phyloP scores from a whole-genome alignment of 1,140 invertebrate genomes.

The Scaptomyza montana region DNA sequence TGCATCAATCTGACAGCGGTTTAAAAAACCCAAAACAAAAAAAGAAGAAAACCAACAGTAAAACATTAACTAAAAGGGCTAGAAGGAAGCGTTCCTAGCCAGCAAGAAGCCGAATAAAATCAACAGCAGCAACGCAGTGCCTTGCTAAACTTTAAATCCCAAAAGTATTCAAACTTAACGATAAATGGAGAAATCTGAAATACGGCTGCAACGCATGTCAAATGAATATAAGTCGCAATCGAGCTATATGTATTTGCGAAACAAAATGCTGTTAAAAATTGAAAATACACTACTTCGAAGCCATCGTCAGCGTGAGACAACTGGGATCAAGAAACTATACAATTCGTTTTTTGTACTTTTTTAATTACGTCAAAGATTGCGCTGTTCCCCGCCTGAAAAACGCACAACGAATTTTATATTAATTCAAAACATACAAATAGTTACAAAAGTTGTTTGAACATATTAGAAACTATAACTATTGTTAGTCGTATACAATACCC shows the following conservation, averaged over 20 bases:
- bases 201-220: constrained; percentile 72
- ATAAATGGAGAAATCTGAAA: constrained; percentile 83
- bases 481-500: constrained; percentile 63
- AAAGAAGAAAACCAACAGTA: not conserved
- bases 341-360: constrained; percentile 93
- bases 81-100: not conserved
- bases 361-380: constrained; percentile 85
- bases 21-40: constrained; percentile 38
- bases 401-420: constrained; percentile 66
- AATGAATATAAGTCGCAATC: constrained; percentile 81
- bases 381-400: constrained; percentile 33
- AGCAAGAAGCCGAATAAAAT: not conserved
- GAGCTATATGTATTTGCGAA: constrained; percentile 81
- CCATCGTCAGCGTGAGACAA: constrained; percentile 91
- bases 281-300: constrained; percentile 90
- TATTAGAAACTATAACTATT: constrained; percentile 71
- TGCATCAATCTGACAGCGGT: constrained; percentile 69
- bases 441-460: constrained; percentile 49
- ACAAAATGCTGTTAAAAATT: constrained; percentile 87
- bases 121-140: not conserved
- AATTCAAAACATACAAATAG: constrained; percentile 50
- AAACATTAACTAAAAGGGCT: not conserved
- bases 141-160: constrained; percentile 31
- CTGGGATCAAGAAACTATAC: constrained; percentile 92
- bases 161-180: constrained; percentile 43